A percentile compares a stretch with the other conserved stretches of the same genome.
Evolutionary conservation across 2,797 vertebrate genomes (phyloP).

Genomic region (Dendrocincla tyrannina): DNA sequence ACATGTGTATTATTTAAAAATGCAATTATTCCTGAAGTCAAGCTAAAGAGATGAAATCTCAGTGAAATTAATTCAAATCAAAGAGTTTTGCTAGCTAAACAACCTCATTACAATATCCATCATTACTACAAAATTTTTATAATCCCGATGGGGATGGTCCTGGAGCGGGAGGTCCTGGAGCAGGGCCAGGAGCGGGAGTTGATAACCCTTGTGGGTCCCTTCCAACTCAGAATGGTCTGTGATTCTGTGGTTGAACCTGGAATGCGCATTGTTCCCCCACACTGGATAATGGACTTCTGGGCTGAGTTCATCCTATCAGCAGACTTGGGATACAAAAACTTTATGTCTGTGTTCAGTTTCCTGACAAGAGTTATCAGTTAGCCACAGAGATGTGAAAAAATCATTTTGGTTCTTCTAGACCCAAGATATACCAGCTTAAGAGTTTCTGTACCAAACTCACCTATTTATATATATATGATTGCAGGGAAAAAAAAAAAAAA

Average conservation of each 20-base stretch:
- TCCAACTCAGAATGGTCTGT: not conserved
- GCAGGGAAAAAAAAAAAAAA: too few relatives aligned
- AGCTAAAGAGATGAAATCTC: not conserved
- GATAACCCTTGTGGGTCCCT: not conserved
- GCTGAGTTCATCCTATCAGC: not conserved
- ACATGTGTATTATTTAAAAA: not conserved
- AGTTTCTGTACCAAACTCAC: not conserved
- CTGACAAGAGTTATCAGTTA: not conserved
- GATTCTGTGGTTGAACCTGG: not conserved
- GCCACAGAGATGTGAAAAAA: not conserved
- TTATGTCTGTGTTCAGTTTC: not conserved
- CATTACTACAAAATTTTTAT: not conserved
- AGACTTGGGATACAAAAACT: not conserved
- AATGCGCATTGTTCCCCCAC: not conserved
- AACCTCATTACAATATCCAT: not conserved
- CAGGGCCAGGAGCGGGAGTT: not conserved
- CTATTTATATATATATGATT: not conserved
- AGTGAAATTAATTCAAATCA: not conserved
- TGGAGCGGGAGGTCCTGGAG: too few relatives aligned
- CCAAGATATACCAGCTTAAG: not conserved
- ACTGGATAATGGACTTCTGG: not conserved
- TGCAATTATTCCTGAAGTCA: not conserved
- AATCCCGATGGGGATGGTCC: not conserved
- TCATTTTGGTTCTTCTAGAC: not conserved
- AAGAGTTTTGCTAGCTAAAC: not conserved